These are phyloP conservation scores for Kradibia gibbosae DNA, from an alignment of 1,140 invertebrate genomes.

Conservation along the genomic window DNA sequence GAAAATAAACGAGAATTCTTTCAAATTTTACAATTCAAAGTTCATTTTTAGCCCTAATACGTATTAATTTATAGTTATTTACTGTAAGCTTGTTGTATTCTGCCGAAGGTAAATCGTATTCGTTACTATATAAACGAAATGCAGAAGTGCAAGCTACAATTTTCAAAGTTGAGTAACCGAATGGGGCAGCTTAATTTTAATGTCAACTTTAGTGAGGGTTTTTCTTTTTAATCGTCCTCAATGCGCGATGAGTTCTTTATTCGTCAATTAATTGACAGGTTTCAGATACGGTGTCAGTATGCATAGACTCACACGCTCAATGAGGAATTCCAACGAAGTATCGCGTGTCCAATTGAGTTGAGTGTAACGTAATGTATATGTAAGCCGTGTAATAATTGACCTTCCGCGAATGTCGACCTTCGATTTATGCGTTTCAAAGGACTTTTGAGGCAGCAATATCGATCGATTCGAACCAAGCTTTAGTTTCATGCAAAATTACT, in stretches of 20 bases:
- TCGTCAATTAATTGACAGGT: slow-evolving; percentile 45
- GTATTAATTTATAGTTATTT: too few species aligned
- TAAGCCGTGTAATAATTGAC: not conserved
- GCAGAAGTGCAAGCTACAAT: too few species aligned
- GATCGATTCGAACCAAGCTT: not conserved
- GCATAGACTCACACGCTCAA: slow-evolving; percentile 1
- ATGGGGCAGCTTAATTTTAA: slow-evolving; percentile 28
- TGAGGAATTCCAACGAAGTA: not conserved
- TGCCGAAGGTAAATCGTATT: too few species aligned
- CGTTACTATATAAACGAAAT: too few species aligned
- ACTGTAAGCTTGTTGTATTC: too few species aligned
- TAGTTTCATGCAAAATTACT: not conserved
- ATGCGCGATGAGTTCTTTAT: slow-evolving; percentile 25
- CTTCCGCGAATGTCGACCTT: not conserved
- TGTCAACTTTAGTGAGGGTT: slow-evolving; percentile 14
- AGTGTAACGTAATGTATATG: too few species aligned
- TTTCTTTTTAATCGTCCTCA: too few species aligned
- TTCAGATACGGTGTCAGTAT: not conserved
- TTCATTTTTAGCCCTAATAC: too few species aligned
- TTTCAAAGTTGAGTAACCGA: not conserved
- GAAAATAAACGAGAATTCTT: too few species aligned
- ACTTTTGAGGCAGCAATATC: too few species aligned
- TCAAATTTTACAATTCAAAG: too few species aligned
- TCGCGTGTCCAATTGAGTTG: slow-evolving; percentile 20
- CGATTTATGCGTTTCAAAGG: slow-evolving; percentile 45